phyloP scores from a whole-genome alignment of 2,113 vertebrate species.

The Megaceryle maxima region DNA sequence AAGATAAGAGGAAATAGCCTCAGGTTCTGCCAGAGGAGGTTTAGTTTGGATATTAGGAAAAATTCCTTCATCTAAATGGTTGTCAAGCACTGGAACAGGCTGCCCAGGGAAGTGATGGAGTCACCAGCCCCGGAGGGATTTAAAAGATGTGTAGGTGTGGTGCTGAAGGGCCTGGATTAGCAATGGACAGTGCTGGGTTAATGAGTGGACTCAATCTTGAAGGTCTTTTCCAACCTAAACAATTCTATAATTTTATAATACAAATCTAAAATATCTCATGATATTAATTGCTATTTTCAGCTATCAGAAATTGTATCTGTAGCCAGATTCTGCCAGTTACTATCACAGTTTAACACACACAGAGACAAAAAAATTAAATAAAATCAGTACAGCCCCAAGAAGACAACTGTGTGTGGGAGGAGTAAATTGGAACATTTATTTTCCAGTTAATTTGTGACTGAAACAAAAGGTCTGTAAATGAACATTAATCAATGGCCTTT shows the following conservation, averaged over 20 bases:
- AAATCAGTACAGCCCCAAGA: background rate
- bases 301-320: background rate
- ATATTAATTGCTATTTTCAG: background rate
- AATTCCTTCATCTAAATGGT: background rate
- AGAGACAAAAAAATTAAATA: background rate
- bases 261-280: background rate
- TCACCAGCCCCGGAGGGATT: background rate
- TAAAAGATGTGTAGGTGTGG: background rate
- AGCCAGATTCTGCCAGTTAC: background rate
- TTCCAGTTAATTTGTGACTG: background rate
- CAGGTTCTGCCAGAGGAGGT: background rate
- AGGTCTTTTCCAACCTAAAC: background rate
- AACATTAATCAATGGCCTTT: background rate
- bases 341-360: fast-evolving
- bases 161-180: background rate
- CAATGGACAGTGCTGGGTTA: background rate
- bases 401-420: background rate
- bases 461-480: background rate
- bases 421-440: background rate
- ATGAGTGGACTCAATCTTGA: background rate
- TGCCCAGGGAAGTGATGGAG: background rate
- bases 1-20: background rate
- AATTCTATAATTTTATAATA: background rate
- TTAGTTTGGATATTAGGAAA: background rate
- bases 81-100: background rate